Base-by-base conservation (phyloP, 2,888 invertebrate species). In the Alloplasta piceator region DNA sequence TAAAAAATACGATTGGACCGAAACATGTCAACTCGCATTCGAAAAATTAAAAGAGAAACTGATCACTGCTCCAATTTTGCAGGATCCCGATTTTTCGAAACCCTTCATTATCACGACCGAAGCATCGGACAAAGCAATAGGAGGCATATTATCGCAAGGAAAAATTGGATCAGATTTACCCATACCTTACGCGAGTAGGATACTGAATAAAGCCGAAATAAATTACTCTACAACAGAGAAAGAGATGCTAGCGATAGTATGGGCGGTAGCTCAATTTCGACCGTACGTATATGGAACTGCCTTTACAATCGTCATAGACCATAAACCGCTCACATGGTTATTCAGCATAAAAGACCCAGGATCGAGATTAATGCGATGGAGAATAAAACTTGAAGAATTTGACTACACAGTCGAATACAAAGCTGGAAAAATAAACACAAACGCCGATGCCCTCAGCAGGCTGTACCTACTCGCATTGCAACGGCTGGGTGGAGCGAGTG, bases 271-370 rank as follows among this genome's bases (percentile, higher is more conserved):
- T 56, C 82, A 87, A 82, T 90, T 87, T 64, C 67, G 87, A 72
- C 88, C 89, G 1, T 90, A 90, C 78, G 58, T 90, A 3, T 88
- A 85, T 63, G 90, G 89, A 10, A 78, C 83, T 16, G 78, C 83
- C 66, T 90, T 90, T 66, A 83, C 46, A 5, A 84, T 90, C 16
- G 79, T 86, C 3, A 90, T 88, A 0, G 89, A 89, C 76, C 89
- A 89, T 61, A 55, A 48, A 55, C 63, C 12, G 43, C 43, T 46
- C 6, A 70, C 38, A 6, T 41, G 39, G 50, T 9, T 41, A n/a
- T 70, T 77, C 14, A 63, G 4, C 36, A 38, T 38, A 46, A 12
- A 14, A 56, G 50, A 14, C 6, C 66, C 61, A 4, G 26, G 38
- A n/a, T 72, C 72, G 6, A 60, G 58, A 72, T 12, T 61, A 43